Evolutionary conservation across 2,797 vertebrate genomes (phyloP), one percentile per base, ranked within the genome.

Genomic region (Sphenodon punctatus): DNA sequence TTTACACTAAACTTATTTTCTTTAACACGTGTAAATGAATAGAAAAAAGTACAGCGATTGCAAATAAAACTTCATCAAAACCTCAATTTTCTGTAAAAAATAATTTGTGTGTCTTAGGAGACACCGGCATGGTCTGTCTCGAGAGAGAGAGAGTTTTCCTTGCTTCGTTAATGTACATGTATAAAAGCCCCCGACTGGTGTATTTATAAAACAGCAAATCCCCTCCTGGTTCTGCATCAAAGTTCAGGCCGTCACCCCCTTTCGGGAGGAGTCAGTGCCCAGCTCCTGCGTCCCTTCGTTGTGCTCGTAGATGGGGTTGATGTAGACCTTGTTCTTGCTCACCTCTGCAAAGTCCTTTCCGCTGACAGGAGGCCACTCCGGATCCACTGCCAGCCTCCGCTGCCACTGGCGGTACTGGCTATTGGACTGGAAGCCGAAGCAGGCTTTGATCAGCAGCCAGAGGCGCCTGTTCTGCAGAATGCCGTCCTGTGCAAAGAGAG

Each of bases 391-490:
- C 64, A 96, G 61, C 71, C 78, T 85, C 74, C 72, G 93, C 86
- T 94, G 92, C 89, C 92, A 83, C 61, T 60, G 86, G 45, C 64
- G 88, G 45, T 95, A 95, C 19, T 82, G 89, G 61, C 91, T 94
- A 22, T 87, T 92, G 2, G 94, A 95, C 48, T 69, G 77, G 42
- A 89, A 85, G 25, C 81, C 81, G 65, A 87, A 87, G 34, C 79
- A 51, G 27, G 67, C 83, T 82, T 95, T 94, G 75, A 95, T 80
- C 66, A 86, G 39, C 53, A 88, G 46, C 95, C 95, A 96, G 48
- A 96, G 78, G 19, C 66, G 66, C 71, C 87, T 81, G 83, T 96
- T 96, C 78, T 96, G 93, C 88, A 96, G 88, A 38, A 95, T 58
- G 23, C 71, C 75, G 0, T 95, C 94, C 95, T 95, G 84, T 1